Conservation (phyloP, 2,888 invertebrate genomes). For the Ariolimax columbianus region DNA sequence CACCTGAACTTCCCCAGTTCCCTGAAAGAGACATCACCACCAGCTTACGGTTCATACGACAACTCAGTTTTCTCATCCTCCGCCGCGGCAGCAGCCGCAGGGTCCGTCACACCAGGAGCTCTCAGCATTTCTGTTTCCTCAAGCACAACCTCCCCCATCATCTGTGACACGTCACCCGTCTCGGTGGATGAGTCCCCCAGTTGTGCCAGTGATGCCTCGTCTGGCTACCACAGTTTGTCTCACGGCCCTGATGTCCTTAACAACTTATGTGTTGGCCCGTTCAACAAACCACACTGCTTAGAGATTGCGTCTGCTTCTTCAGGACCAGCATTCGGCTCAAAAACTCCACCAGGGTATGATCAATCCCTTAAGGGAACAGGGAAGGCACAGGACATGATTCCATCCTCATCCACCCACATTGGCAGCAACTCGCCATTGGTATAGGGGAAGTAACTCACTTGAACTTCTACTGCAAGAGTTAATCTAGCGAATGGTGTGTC, state of each 20-base stretch:
- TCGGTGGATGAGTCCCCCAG: constrained; percentile 50
- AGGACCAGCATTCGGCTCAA: constrained; percentile 9
- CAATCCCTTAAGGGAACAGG: constrained; percentile 3
- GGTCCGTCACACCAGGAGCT: not conserved
- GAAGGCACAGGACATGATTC: constrained; percentile 22
- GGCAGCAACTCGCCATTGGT: not conserved
- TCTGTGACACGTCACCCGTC: constrained; percentile 50
- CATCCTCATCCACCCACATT: not conserved
- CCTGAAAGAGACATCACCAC: constrained; percentile 32
- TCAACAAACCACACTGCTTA: constrained; percentile 29
- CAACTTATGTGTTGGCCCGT: constrained; percentile 6
- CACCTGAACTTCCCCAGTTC: constrained; percentile 8
- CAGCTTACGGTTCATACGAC: constrained; percentile 32
- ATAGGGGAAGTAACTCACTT: not conserved
- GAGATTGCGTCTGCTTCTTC: constrained; percentile 7
- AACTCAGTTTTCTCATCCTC: constrained; percentile 17
- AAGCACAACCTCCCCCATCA: constrained; percentile 31
- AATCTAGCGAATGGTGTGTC: too few species aligned
- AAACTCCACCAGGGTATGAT: constrained; percentile 14
- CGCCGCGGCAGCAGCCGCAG: constrained; percentile 24
- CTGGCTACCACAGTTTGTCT: constrained; percentile 48
- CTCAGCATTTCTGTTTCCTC: constrained; percentile 45
- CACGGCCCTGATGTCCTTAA: constrained; percentile 17
- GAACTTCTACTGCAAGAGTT: not conserved
- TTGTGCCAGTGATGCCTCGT: constrained; percentile 45